Evolutionary conservation across 64 coral and sea anemone genomes (phyloP).

Genomic region (Anthopleura sola): DNA sequence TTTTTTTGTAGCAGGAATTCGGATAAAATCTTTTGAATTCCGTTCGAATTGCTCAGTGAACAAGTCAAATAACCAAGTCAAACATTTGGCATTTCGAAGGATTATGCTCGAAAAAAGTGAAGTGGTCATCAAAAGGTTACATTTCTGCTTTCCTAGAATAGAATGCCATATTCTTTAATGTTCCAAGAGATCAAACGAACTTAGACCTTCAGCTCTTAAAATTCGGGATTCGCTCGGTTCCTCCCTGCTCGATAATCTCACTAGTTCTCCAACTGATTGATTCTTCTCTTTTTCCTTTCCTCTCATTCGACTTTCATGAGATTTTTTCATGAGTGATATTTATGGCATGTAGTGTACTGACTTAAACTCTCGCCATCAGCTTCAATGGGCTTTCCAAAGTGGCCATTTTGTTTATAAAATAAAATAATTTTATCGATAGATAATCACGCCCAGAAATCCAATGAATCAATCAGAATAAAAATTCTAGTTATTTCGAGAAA

Average conservation of each 20-base stretch:
- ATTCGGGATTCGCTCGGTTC: no score
- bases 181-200: background rate
- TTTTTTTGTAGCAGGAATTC: no score
- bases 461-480: background rate
- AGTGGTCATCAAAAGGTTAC: background rate
- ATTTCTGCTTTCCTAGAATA: background rate
- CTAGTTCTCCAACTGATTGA: no score
- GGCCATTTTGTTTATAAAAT: background rate
- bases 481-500: no score
- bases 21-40: no score
- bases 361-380: background rate
- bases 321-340: background rate
- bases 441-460: background rate
- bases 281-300: background rate
- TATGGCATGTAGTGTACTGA: background rate
- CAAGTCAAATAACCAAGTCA: no score
- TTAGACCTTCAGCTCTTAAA: no score
- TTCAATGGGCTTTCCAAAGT: background rate
- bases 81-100: no score
- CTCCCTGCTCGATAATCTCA: no score
- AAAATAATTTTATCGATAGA: background rate
- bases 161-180: background rate
- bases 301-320: background rate
- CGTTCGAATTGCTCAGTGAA: no score
- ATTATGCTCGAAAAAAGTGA: background rate